These are phyloP conservation scores for Mus caroli DNA, from an alignment of 2,797 vertebrate species.

Conservation along the genomic window DNA sequence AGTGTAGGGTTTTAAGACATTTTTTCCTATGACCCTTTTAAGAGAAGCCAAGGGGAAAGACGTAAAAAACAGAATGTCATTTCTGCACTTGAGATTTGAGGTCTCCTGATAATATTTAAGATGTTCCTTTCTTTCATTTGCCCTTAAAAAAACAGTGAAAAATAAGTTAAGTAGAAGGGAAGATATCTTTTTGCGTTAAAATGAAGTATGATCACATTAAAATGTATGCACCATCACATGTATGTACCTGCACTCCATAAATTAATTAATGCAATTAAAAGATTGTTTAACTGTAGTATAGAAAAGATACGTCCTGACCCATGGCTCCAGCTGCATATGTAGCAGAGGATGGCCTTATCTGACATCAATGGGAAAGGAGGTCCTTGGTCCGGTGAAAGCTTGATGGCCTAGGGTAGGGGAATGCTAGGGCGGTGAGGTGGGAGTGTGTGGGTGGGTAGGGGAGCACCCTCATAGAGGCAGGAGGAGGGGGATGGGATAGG, in stretches of 20 bases:
- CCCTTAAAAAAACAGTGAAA: background rate
- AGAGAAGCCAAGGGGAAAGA: too few species aligned
- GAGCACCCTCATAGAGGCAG: too few species aligned
- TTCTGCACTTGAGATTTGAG: background rate
- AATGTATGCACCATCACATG: background rate
- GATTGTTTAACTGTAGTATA: background rate
- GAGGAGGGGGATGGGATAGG: too few species aligned
- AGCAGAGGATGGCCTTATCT: too few species aligned
- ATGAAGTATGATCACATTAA: background rate
- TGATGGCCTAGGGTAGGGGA: too few species aligned
- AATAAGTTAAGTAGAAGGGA: background rate
- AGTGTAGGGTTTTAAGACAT: background rate
- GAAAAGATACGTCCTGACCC: background rate
- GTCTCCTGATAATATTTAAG: background rate
- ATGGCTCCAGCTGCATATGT: too few species aligned
- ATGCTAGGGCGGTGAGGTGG: too few species aligned
- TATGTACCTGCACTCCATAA: background rate
- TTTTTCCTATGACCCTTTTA: background rate
- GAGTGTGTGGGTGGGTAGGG: too few species aligned
- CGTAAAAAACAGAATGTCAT: background rate
- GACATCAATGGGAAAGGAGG: too few species aligned
- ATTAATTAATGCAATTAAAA: background rate
- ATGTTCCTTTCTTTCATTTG: conserved; percentile 18
- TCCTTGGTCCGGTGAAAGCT: too few species aligned
- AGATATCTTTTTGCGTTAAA: background rate